phyloP scores from a whole-genome alignment of 1,140 invertebrate genomes.

The Drosophila tropicalis region DNA sequence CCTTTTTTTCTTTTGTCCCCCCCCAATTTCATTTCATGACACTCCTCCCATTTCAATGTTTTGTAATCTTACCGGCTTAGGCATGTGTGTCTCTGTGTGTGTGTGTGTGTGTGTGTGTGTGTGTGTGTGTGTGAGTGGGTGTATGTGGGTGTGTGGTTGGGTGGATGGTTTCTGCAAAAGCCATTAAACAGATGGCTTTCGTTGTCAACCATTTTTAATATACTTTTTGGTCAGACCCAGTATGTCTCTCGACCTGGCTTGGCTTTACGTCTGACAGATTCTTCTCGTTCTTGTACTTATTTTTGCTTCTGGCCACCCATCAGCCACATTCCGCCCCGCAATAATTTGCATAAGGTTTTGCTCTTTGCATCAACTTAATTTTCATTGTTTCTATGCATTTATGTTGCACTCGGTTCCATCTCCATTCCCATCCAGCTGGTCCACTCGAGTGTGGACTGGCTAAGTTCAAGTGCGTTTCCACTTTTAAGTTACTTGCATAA shows the following conservation, averaged over 20 bases:
- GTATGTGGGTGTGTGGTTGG: conserved; percentile 24
- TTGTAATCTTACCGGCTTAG: conserved; percentile 75
- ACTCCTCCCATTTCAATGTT: conserved; percentile 35
- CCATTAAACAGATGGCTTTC: conserved; percentile 82
- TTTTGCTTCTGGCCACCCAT: conserved; percentile 19
- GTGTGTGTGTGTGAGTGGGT: conserved; percentile 34
- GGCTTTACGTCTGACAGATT: conserved; percentile 46
- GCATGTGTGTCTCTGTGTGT: conserved; percentile 31
- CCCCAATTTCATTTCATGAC: conserved; percentile 19
- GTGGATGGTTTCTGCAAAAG: conserved; percentile 28
- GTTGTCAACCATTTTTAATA: conserved; percentile 68
- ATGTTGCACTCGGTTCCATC: conserved; percentile 65
- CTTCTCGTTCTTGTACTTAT: conserved; percentile 35
- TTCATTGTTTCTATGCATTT: conserved; percentile 79
- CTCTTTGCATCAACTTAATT: conserved; percentile 68
- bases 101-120: conserved; percentile 40
- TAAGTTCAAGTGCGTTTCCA: conserved; percentile 76
- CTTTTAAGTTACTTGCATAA: conserved; percentile 58
- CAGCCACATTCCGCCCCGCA: conserved; percentile 24
- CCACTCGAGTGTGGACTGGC: conserved; percentile 48
- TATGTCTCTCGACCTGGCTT: conserved; percentile 32
- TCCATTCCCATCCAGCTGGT: conserved; percentile 6
- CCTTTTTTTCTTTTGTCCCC: conserved; percentile 25
- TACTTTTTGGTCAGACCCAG: conserved; percentile 33
- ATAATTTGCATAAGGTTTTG: conserved; percentile 62